phyloP scores from a whole-genome alignment of 2,888 invertebrate genomes.

The Oegoconia quadripuncta region DNA sequence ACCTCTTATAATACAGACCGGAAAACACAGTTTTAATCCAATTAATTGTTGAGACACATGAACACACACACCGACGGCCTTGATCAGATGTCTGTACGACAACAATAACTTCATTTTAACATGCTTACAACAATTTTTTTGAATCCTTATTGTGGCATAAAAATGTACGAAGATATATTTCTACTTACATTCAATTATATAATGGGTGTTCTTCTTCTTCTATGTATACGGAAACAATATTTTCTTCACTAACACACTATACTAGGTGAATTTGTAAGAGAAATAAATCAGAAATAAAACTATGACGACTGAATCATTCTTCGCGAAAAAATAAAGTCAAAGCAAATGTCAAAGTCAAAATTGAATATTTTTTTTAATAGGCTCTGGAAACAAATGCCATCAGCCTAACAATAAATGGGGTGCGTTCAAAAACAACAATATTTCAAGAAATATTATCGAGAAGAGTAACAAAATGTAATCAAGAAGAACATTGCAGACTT shows the following conservation, averaged over 20 bases:
- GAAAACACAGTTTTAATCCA: slow-evolving; percentile 21
- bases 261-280: slow-evolving; percentile 26
- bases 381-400: too few species aligned
- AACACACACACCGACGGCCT: slow-evolving; percentile 37
- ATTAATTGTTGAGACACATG: slow-evolving; percentile 28
- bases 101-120: slow-evolving; percentile 44
- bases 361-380: too few species aligned
- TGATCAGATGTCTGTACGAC: slow-evolving; percentile 53
- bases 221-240: slow-evolving; percentile 11
- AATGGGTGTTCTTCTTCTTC: slow-evolving; percentile 8
- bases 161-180: background rate
- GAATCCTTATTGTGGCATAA: background rate
- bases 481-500: too few species aligned
- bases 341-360: slow-evolving; percentile 9
- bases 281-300: slow-evolving; percentile 33
- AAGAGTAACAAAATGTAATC: too few species aligned
- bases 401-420: too few species aligned
- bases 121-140: slow-evolving; percentile 22
- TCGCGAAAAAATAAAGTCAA: slow-evolving; percentile 13
- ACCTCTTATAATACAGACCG: background rate
- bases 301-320: slow-evolving; percentile 59
- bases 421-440: too few species aligned
- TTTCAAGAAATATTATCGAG: too few species aligned
- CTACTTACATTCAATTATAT: slow-evolving; percentile 23
- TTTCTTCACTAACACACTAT: slow-evolving; percentile 27